Evolutionary conservation across 2,888 invertebrate species (phyloP).

Genomic region (Nomada ferruginata): DNA sequence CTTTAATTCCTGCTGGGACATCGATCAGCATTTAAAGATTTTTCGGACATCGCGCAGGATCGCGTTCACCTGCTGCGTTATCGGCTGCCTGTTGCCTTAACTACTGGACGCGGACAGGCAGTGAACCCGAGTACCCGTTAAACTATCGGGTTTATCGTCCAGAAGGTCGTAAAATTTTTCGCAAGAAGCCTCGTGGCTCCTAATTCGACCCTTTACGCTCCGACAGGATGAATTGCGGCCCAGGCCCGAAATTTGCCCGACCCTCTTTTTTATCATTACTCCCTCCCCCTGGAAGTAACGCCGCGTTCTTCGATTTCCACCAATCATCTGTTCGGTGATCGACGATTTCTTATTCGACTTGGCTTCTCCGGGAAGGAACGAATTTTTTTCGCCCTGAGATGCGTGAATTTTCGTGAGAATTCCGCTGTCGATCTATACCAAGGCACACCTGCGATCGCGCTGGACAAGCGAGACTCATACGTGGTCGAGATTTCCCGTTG

Average conservation of each 20-base stretch:
- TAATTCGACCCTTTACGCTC: slow-evolving; percentile 42
- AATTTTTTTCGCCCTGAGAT: slow-evolving; percentile 29
- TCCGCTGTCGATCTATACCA: slow-evolving; percentile 1
- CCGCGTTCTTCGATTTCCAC: not conserved
- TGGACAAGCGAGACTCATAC: slow-evolving; percentile 15
- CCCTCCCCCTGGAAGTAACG: slow-evolving; percentile 25
- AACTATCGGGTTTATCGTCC: slow-evolving; percentile 79
- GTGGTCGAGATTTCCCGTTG: slow-evolving; percentile 52
- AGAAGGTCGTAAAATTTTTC: slow-evolving; percentile 74
- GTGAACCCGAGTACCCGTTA: slow-evolving; percentile 71
- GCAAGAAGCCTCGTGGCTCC: slow-evolving; percentile 52
- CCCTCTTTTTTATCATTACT: slow-evolving; percentile 18
- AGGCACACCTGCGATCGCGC: slow-evolving; percentile 49
- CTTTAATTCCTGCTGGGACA: slow-evolving; percentile 13
- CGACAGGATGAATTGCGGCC: slow-evolving; percentile 58
- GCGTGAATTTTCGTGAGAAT: slow-evolving; percentile 66
- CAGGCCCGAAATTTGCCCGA: slow-evolving; percentile 49
- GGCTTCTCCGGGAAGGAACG: slow-evolving; percentile 24
- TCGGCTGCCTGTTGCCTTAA: slow-evolving; percentile 65
- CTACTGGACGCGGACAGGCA: slow-evolving; percentile 69
- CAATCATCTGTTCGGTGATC: not conserved
- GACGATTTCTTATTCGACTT: slow-evolving; percentile 24
- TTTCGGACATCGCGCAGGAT: slow-evolving; percentile 12
- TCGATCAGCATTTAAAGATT: slow-evolving; percentile 47
- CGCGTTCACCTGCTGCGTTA: slow-evolving; percentile 58